A percentile compares a stretch with the other conserved stretches of the same genome.
Conservation (phyloP, 2,113 vertebrate species). For the Hippocampus mohnikei region DNA sequence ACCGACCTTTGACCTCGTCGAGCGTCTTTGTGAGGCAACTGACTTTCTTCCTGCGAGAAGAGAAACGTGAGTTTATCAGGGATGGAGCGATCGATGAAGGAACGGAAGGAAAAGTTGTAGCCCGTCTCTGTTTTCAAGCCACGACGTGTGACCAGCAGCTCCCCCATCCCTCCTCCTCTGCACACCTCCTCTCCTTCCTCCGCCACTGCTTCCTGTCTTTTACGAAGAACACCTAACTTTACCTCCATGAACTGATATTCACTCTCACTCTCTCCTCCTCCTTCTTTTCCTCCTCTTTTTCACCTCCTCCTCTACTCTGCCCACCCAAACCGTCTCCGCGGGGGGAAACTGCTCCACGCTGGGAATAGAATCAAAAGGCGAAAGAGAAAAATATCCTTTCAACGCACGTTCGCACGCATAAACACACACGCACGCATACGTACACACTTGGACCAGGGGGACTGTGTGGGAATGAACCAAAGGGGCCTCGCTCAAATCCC, state of each 20-base stretch:
- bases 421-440: conserved; percentile 23
- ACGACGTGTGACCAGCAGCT: conserved; percentile 97
- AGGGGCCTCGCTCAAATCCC: conserved; percentile 97
- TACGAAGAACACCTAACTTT: conserved; percentile 73
- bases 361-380: conserved; percentile 96
- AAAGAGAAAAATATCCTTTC: conserved; percentile 96
- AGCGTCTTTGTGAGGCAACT: conserved; percentile 69
- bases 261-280: conserved; percentile 50
- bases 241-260: conserved; percentile 65
- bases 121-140: conserved; percentile 93
- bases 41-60: conserved; percentile 88
- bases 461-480: conserved; percentile 99
- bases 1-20: too few species aligned
- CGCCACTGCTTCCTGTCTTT: conserved; percentile 75
- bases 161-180: conserved; percentile 56
- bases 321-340: conserved; percentile 97
- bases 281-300: conserved; percentile 54
- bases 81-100: conserved; percentile 73
- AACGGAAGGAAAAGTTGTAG: conserved; percentile 80
- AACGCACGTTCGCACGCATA: conserved; percentile 61
- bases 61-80: conserved; percentile 82
- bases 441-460: conserved; percentile 42
- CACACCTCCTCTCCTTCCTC: conserved; percentile 67
- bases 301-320: conserved; percentile 81
- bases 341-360: conserved; percentile 93